Evolutionary conservation across 2,113 vertebrate genomes (phyloP).

Genomic region (Petrocephalus zakoni): DNA sequence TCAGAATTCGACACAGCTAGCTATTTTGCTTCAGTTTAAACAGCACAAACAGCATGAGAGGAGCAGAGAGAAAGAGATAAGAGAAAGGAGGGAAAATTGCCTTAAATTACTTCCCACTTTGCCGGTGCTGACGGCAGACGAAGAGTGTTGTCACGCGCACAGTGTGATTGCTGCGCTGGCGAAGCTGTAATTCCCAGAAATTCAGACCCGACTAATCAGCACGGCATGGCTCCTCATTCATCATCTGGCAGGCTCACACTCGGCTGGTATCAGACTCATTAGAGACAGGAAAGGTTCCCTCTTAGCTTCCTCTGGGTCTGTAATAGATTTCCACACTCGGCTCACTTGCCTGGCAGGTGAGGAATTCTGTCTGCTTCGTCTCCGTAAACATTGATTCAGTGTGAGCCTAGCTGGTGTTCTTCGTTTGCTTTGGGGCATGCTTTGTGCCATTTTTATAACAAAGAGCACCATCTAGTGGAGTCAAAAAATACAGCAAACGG

Average conservation of each 20-base stretch:
- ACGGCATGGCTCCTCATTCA: not conserved
- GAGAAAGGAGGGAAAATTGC: not conserved
- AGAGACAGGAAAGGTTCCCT: not conserved
- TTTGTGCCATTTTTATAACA: not conserved
- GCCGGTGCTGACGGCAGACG: not conserved
- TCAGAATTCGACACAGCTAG: not conserved
- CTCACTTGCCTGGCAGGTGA: not conserved
- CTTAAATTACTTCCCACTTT: conserved; percentile 1
- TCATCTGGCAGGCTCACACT: not conserved
- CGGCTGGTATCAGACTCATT: not conserved
- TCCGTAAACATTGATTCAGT: not conserved
- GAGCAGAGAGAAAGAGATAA: not conserved
- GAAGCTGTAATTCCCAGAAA: conserved; percentile 23
- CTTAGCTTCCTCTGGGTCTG: not conserved
- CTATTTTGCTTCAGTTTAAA: conserved; percentile 7
- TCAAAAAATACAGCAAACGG: not conserved
- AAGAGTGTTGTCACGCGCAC: conserved; percentile 5
- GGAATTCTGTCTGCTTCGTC: not conserved
- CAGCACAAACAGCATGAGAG: not conserved
- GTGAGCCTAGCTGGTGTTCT: not conserved
- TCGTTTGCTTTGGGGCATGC: not conserved
- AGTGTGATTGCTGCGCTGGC: conserved; percentile 16
- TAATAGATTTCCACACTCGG: conserved; percentile 3
- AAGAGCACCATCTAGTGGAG: not conserved
- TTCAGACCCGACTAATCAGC: conserved; percentile 15